Base-by-base conservation (phyloP, 2,797 vertebrate genomes). In the Gymnothorax javanicus region DNA sequence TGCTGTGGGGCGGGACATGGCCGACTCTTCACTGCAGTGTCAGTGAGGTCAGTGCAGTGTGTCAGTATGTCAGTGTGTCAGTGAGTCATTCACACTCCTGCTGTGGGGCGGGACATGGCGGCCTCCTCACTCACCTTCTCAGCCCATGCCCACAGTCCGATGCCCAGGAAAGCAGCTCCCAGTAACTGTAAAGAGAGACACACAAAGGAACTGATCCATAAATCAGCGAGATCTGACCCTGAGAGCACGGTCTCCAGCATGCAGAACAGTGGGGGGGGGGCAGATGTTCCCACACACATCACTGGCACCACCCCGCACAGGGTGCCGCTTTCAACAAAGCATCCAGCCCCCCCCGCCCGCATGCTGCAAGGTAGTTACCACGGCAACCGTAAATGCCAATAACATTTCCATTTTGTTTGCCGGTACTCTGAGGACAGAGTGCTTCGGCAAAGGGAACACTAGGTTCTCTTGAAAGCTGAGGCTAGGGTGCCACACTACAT, bases 101-200 rank as follows among this genome's bases (percentile, higher is more conserved):
- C 12, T 13, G 12, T 12, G 59, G 9, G 59, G 59, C 12, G 59
- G 59, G 59, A 20, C 6, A 27, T 23, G n/a, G 64, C 20, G 23
- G 85, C 86, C 91, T 92, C 92, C 89, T 27, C 88, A 90, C 95
- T 95, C 96, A 97, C 98, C 97, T 98, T 98, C 93, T 98, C 97
- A 87, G 97, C 96, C 98, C 98, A 98, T 94, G 98, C 98, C 98
- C 98, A 98, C 92, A 98, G 94, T 91, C 97, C 98, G 4, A 98
- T 96, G 86, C 92, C 96, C 90, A 98, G 95, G 94, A 98, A 98
- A 91, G 97, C 92, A 56, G 97, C 97, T 91, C 97, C 98, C 87
- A 98, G 94, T 92, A 98, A 96, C 98, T 98, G 95, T 83, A 27
- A 94, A 95, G 90, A 93, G 87, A 96, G 92, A 94, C 27, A 89